phyloP scores from a whole-genome alignment of 1,140 invertebrate species.

The Battus philenor region DNA sequence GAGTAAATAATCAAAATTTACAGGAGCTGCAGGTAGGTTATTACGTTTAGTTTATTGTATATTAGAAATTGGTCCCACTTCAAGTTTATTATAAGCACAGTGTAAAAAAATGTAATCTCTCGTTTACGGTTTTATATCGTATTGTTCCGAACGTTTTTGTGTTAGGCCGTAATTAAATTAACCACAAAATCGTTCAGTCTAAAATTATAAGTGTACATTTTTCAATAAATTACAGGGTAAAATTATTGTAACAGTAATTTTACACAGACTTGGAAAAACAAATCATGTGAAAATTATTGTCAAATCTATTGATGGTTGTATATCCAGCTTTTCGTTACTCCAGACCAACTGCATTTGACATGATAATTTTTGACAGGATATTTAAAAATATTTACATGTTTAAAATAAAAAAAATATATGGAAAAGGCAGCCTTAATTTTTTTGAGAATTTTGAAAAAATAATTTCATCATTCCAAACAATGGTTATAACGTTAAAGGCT shows the following conservation, averaged over 20 bases:
- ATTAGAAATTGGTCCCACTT: slow-evolving; percentile 58
- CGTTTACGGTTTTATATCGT: not conserved
- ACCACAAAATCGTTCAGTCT: not conserved
- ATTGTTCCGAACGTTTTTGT: not conserved
- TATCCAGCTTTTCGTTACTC: slow-evolving; percentile 6
- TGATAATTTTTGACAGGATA: slow-evolving; percentile 20
- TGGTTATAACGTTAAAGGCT: too few relatives aligned
- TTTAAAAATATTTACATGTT: too few relatives aligned
- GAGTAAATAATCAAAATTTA: slow-evolving; percentile 22
- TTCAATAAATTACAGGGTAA: too few relatives aligned
- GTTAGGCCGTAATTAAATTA: slow-evolving; percentile 24
- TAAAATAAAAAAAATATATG: too few relatives aligned
- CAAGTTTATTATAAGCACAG: slow-evolving; percentile 39
- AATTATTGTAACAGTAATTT: too few relatives aligned
- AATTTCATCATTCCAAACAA: too few relatives aligned
- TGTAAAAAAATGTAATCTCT: slow-evolving; percentile 20
- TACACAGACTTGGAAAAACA: not conserved
- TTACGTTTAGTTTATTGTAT: slow-evolving; percentile 26
- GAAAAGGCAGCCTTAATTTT: too few relatives aligned
- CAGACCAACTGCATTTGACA: slow-evolving; percentile 48
- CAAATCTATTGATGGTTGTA: slow-evolving; percentile 1
- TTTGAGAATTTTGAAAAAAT: too few relatives aligned
- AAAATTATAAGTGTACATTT: too few relatives aligned
- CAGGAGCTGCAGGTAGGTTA: too few relatives aligned
- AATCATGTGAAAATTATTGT: slow-evolving; percentile 5